Base-by-base conservation (phyloP, 2,888 invertebrate species). In the Cantharis flavilabris region DNA sequence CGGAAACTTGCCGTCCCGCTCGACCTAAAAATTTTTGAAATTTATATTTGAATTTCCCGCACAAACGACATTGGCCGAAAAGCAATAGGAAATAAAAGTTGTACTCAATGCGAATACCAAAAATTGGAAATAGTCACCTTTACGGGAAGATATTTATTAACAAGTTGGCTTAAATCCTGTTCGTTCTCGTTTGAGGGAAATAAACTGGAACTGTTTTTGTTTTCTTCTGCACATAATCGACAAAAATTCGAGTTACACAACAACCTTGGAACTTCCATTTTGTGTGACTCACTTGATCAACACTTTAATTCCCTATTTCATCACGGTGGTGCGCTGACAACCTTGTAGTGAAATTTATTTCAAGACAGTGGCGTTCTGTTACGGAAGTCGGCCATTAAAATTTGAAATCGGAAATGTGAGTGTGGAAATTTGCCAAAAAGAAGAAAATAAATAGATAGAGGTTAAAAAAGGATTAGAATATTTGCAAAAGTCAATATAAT, bases 191-290 rank as follows among this genome's bases (percentile, higher is more conserved):
- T 90, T 80, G 84, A 83, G 23, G 89, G 87, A 89, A 92, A 95
- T 86, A 95, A 89, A 85, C 91, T 89, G 81, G 92, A 92, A 79
- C 93, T 93, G 86, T 92, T 92, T 83, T 91, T 90, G 89, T 94
- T 94, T 89, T 93, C 91, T 89, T 92, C 92, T 18, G 92, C 94
- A 90, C 95, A 95, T 87, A 95, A 91, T 88, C 95, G 91, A 89
- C 95, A 95, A 89, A 93, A 90, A 81, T 90, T 90, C 82, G 93
- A 93, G 89, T 94, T 91, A 86, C 92, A 92, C 83, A 94, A 90
- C 86, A 85, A 77, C 71, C 71, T 77, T 72, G 75, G 33, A 62
- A 62, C 77, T 9, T 77, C 77, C 77, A 77, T 77, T 16, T 77
- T 77, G 72, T 49, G 49, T 49, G 49, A 49, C 49, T 49, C 49